These are phyloP conservation scores for Apostichopus parvimensis DNA, from an alignment of 35 echinoderm and acorn worm species.

Conservation along the genomic window DNA sequence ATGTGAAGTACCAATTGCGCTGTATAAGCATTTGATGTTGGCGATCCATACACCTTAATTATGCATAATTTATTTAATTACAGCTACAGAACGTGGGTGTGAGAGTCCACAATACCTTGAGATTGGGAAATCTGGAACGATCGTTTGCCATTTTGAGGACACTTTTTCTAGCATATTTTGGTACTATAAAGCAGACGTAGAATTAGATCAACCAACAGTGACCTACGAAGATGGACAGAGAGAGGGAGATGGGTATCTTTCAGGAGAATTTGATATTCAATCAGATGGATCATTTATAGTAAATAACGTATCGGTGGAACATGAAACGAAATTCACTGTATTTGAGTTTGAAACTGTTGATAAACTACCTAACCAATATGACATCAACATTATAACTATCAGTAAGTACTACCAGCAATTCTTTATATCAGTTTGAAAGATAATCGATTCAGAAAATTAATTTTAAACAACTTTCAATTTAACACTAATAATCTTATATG, in stretches of 20 bases:
- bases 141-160: not conserved
- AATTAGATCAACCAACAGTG: not conserved
- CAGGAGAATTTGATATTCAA: not conserved
- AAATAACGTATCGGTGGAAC: not conserved
- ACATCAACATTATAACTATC: not conserved
- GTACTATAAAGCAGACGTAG: not conserved
- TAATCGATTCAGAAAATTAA: too few species aligned
- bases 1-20: too few species aligned
- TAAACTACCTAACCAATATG: not conserved
- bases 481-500: too few species aligned
- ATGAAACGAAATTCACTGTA: not conserved
- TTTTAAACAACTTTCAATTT: too few species aligned
- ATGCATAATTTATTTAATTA: too few species aligned
- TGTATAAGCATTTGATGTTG: too few species aligned
- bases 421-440: too few species aligned
- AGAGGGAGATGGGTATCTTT: not conserved
- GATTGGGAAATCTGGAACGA: not conserved
- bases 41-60: too few species aligned
- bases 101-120: slow-evolving; percentile 10
- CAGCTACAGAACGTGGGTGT: not conserved
- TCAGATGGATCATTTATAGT: not conserved
- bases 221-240: not conserved
- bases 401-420: not conserved
- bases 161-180: not conserved
- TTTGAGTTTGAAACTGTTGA: not conserved